Evolutionary conservation across 2,113 vertebrate genomes (phyloP), one percentile per base, ranked within the genome.

Genomic region (Budorcas taxicolor): DNA sequence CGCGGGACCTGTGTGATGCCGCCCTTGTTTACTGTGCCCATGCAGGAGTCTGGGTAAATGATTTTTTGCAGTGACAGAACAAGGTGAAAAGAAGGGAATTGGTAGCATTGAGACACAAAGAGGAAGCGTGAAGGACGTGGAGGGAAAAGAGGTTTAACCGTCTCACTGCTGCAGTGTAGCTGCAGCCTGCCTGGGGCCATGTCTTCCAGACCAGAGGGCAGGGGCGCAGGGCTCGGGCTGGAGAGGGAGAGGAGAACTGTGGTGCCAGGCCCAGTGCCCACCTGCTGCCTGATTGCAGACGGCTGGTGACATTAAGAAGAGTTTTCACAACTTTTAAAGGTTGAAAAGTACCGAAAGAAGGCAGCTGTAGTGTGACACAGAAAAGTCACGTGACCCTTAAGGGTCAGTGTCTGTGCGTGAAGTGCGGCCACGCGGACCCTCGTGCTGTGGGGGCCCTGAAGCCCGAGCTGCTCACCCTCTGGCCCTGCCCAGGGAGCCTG

Each of bases 391-490:
- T 67, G 62, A 57, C 53, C 25, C 57, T 80, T 7, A 33, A 33
- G n/a, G 40, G 67, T 92, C n/a, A 60, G 13, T 23, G 16, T 80
- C 50, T 0, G 0, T 29, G 9, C 1, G 2, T 47, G 25, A 31
- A 12, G 19, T 16, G 3, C 2, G 17, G 16, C 64, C 36, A 0
- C 7, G 1, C 60, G 0, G 31, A 50, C 25, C 15, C 43, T 83
- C 0, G 0, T 45, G 40, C 47, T 43, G 4, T 11, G 1, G 21
- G 53, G 21, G 21, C 10, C n/a, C 9, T 0, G 0, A 4, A 14
- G 31, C 53, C 67, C 8, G 7, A 12, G 33, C 36, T 82, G 60
- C 25, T n/a, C 7, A 3, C 62, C 29, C 10, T 40, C 27, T 23
- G 60, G 62, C 45, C 45, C 29, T 17, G 31, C 23, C 11, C 45